These are phyloP conservation scores for Cryptoblepharus egeriae DNA, from an alignment of 2,797 vertebrate species.

Conservation along the genomic window DNA sequence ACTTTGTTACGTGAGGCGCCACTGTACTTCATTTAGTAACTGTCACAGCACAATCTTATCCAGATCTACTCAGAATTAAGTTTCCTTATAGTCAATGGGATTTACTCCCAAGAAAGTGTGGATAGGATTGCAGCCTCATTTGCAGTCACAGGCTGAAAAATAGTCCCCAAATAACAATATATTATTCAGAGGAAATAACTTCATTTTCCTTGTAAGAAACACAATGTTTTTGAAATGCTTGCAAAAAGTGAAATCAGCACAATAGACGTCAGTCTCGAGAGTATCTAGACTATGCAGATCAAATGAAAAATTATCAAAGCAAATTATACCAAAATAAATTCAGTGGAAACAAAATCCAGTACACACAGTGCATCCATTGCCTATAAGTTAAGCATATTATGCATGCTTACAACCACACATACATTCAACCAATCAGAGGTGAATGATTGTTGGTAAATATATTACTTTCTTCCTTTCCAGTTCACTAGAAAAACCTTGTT, in stretches of 20 bases:
- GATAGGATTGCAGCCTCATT: too few species aligned
- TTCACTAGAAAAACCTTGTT: neutral
- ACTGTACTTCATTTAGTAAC: too few species aligned
- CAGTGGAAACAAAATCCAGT: neutral
- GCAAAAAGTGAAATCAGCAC: neutral
- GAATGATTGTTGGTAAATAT: slow-evolving; percentile 1
- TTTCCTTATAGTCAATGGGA: too few species aligned
- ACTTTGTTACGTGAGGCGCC: too few species aligned
- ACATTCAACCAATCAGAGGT: neutral
- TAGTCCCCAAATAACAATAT: neutral
- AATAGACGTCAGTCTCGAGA: neutral
- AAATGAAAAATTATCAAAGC: neutral
- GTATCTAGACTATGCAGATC: neutral
- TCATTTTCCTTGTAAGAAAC: neutral
- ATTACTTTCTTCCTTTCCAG: slow-evolving; percentile 11
- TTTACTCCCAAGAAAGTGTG: too few species aligned
- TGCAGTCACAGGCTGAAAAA: neutral
- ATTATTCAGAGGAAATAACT: neutral
- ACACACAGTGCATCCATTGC: neutral
- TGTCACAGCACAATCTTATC: too few species aligned
- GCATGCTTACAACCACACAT: neutral
- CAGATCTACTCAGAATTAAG: too few species aligned
- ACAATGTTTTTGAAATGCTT: neutral
- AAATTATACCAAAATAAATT: neutral
- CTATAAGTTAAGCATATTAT: slow-evolving; percentile 29